Evolutionary conservation across 2,888 invertebrate genomes (phyloP).

Genomic region (Drosophila picticornis): DNA sequence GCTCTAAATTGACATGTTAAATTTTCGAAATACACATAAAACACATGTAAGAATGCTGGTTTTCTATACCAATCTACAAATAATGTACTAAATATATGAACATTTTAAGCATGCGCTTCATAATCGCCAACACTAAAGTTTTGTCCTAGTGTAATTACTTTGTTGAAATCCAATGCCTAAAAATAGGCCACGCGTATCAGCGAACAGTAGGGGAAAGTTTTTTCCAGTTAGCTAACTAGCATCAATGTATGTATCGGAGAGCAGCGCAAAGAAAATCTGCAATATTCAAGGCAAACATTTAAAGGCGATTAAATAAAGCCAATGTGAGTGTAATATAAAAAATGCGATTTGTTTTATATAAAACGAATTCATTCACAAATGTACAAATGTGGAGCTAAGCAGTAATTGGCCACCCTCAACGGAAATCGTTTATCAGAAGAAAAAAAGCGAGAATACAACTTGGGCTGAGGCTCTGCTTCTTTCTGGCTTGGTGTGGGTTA

Average conservation of each 20-base stretch:
- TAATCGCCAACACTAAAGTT: background rate
- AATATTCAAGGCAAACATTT: slow-evolving; percentile 61
- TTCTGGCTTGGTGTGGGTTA: slow-evolving; percentile 63
- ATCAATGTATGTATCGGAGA: slow-evolving; percentile 32
- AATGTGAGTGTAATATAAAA: slow-evolving; percentile 17
- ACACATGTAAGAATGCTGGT: background rate
- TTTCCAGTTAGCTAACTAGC: slow-evolving; percentile 46
- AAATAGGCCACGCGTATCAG: slow-evolving; percentile 53
- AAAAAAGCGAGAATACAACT: slow-evolving; percentile 39
- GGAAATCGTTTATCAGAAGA: slow-evolving; percentile 70
- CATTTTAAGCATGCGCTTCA: background rate
- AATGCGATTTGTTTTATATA: slow-evolving; percentile 48
- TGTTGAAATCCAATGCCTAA: slow-evolving; percentile 28
- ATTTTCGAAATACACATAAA: background rate
- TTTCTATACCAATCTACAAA: background rate
- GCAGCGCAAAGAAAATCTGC: slow-evolving; percentile 41
- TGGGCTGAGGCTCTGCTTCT: slow-evolving; percentile 29
- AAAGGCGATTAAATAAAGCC: slow-evolving; percentile 42
- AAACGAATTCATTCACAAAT: slow-evolving; percentile 66
- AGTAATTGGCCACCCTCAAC: slow-evolving; percentile 66
- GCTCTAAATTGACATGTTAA: background rate
- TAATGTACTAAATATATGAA: background rate
- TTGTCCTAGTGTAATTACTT: slow-evolving; percentile 28
- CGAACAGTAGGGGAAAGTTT: slow-evolving; percentile 57
- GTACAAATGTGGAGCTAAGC: slow-evolving; percentile 52